phyloP scores from a whole-genome alignment of 2,113 vertebrate species.

The Tragelaphus imberbis region DNA sequence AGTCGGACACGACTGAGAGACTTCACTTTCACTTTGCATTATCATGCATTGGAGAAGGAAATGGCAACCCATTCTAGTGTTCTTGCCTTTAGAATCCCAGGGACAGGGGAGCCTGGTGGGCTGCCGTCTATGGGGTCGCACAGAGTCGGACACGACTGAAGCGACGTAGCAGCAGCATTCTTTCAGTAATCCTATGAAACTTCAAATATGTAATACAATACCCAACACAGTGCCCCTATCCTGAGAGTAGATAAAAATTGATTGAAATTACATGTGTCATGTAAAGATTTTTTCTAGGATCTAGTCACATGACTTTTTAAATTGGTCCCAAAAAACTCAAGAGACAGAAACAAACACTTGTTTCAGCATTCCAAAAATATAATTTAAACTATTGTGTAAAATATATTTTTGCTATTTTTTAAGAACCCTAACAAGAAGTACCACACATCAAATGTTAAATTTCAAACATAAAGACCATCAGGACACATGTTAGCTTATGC shows the following conservation, averaged over 20 bases:
- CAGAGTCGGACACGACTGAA: too few species aligned
- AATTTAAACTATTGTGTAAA: neutral
- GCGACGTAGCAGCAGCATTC: neutral
- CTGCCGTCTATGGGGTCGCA: too few species aligned
- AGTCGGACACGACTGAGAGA: too few species aligned
- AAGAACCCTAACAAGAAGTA: neutral
- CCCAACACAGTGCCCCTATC: neutral
- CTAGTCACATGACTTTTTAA: neutral
- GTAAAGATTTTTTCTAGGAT: neutral
- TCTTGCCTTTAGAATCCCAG: too few species aligned
- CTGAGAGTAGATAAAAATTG: neutral
- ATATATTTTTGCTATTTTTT: neutral
- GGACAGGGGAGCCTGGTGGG: too few species aligned
- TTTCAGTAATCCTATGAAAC: neutral
- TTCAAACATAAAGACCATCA: neutral
- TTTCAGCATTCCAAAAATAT: neutral
- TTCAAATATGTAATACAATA: neutral
- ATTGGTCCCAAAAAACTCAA: neutral
- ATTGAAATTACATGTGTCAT: neutral
- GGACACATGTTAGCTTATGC: neutral
- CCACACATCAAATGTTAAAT: neutral
- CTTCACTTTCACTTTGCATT: too few species aligned
- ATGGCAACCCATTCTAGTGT: too few species aligned
- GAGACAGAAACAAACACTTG: neutral
- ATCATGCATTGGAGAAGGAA: too few species aligned